These are phyloP conservation scores for Standfussiana lucernea DNA, from an alignment of 2,888 invertebrate genomes.

Conservation along the genomic window DNA sequence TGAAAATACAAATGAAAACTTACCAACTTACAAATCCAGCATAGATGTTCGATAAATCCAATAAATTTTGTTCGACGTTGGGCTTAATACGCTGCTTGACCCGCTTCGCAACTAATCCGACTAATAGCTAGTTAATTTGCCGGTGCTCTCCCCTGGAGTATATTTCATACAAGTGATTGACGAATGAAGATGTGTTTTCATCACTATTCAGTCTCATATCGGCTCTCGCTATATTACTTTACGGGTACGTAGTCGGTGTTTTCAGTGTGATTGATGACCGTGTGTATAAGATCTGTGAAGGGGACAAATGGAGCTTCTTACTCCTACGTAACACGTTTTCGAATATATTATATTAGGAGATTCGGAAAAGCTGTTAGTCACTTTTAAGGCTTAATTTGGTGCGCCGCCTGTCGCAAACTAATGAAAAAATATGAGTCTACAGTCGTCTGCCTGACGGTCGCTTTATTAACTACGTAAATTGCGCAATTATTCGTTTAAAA, in stretches of 20 bases:
- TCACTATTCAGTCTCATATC: slow-evolving; percentile 35
- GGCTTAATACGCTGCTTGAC: slow-evolving; percentile 71
- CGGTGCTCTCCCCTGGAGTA: slow-evolving; percentile 57
- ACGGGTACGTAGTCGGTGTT: slow-evolving; percentile 20
- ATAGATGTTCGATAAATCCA: too few species aligned
- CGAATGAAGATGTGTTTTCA: slow-evolving; percentile 55
- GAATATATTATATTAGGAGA: slow-evolving; percentile 26
- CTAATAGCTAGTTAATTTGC: slow-evolving; percentile 71
- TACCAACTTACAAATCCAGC: too few species aligned
- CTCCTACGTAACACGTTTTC: slow-evolving; percentile 14
- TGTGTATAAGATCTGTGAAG: slow-evolving; percentile 42
- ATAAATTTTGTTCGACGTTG: too few species aligned
- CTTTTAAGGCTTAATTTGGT: slow-evolving; percentile 65
- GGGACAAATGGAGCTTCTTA: slow-evolving; percentile 30
- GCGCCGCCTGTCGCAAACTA: slow-evolving; percentile 66
- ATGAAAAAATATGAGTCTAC: slow-evolving; percentile 74
- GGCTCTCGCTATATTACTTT: slow-evolving; percentile 37
- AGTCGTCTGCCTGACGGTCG: slow-evolving; percentile 59
- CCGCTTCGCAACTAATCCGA: slow-evolving; percentile 70
- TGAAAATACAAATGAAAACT: too few species aligned
- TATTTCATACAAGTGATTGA: slow-evolving; percentile 56
- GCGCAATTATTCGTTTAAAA: slow-evolving; percentile 66
- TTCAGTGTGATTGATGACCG: slow-evolving; percentile 54
- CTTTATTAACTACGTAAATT: slow-evolving; percentile 72
- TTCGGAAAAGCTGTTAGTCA: slow-evolving; percentile 50